Evolutionary conservation across 2,113 vertebrate genomes (phyloP), one percentile per base, ranked within the genome.

Genomic region (Macquaria ambigua): DNA sequence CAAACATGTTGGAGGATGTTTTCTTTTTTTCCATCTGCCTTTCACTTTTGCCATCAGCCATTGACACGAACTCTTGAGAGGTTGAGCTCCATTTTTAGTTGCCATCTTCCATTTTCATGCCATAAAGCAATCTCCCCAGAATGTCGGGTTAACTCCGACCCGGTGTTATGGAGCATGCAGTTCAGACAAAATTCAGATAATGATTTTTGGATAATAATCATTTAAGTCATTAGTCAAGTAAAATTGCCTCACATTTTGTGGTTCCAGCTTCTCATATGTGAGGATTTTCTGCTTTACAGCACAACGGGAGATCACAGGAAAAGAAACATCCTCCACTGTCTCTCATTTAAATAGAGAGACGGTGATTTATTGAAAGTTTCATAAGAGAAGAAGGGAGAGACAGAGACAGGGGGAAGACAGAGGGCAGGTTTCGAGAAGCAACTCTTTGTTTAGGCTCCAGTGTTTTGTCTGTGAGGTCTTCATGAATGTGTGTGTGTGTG

Each of bases 381-480:
- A 70, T 11, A n/a, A 55, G 16, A 81, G 58, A 66, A 18, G 28
- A 67, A 59, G 61, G 2, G 74, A 79, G 58, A 77, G 69, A 56
- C 46, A 21, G 23, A 25, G 48, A 50, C 48, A 50, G 18, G 74
- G 31, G 50, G 39, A 70, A 23, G 31, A 66, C 66, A 5, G 50
- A 72, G 79, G 64, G 52, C 77, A 69, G 25, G 81, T 77, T 82
- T 87, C 58, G 16, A 70, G 75, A 74, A 73, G 53, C 70, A 59
- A 25, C 55, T 74, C 55, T 79, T 34, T 71, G 72, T 85, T 69
- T 86, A n/a, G 66, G 18, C 9, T 41, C 23, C 34, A 18, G 74
- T 89, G 75, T 84, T 34, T 88, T 85, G 64, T 81, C 39, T 76
- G 46, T 11, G 31, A 56, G 18, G 74, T 53, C 62, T 81, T 58